Base-by-base conservation (phyloP, 2,888 invertebrate genomes). In the Polyploca ridens region DNA sequence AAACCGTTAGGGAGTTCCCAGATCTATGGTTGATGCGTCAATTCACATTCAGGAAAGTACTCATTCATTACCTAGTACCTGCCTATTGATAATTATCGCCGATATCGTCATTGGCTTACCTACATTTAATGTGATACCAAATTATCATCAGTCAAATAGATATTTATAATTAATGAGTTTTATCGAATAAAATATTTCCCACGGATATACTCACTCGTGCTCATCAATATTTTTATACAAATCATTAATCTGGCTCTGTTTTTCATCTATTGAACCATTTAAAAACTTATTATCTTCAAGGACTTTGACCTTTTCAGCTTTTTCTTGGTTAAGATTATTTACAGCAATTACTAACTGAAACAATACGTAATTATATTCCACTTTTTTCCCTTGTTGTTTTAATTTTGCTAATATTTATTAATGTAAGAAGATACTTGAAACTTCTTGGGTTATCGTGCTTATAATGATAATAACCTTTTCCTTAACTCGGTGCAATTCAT, bases 401-500 rank as follows among this genome's bases (percentile, higher is more conserved):
- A 8, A 0, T 38, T 38, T 10, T 38, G 8, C 8, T 38, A 8
- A 38, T 38, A 8, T 38, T 38, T 35, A 38, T 10, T 3, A 8
- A 10, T 38, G 38, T 38, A 38, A 38, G 10, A 14, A 44, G 44
- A 14, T 44, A 14, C 14, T 14, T 14, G 13, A 5, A 14, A 44
- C 14, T 14, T 14, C 14, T 44, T 44, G 1, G 27, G 8, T 3
- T 49, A 49, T 16, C 49, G 49, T 16, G 7, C 16, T 16, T 16
- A 49, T 16, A 19, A 54, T 16, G 10, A 10, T 19, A 54, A 2
- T 19, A 54, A 91, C 92, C 89, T 92, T 92, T 73, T 93, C 93
- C 63, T 91, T 91, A 4, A 91, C 88, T 59, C 85, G 77, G 16
- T 88, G 83, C 49, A 93, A 65, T 73, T 93, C 93, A 63, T 68